These are phyloP conservation scores for Gortyna flavago DNA, from an alignment of 2,888 invertebrate species.

Conservation along the genomic window DNA sequence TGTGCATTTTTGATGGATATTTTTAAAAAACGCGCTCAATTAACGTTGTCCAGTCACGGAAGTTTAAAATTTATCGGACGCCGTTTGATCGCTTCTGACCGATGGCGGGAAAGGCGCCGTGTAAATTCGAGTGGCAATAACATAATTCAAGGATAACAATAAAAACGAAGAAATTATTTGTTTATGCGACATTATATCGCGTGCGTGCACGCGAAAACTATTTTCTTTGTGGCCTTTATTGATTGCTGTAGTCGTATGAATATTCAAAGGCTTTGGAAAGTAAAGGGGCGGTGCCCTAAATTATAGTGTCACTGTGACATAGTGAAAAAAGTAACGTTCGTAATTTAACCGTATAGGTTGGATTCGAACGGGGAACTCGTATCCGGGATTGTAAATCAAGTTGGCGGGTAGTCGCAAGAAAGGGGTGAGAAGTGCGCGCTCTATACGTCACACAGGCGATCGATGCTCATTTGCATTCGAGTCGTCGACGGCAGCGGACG, in stretches of 20 bases:
- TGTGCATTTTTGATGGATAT: slow-evolving; percentile 88
- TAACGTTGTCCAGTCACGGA: slow-evolving; percentile 88
- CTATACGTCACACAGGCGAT: slow-evolving; percentile 86
- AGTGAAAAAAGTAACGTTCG: slow-evolving; percentile 84
- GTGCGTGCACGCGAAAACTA: slow-evolving; percentile 90
- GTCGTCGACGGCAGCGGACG: slow-evolving; percentile 85
- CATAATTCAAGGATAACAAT: slow-evolving; percentile 83
- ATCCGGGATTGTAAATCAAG: slow-evolving; percentile 89
- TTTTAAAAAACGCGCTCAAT: slow-evolving; percentile 82
- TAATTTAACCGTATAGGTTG: slow-evolving; percentile 84
- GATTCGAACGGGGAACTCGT: slow-evolving; percentile 84
- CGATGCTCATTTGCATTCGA: slow-evolving; percentile 89
- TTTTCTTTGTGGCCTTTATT: slow-evolving; percentile 88
- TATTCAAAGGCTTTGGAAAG: slow-evolving; percentile 89
- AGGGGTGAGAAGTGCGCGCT: slow-evolving; percentile 88
- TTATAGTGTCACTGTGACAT: slow-evolving; percentile 89
- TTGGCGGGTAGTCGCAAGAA: slow-evolving; percentile 88
- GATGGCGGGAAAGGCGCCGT: slow-evolving; percentile 69
- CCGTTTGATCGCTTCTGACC: slow-evolving; percentile 79
- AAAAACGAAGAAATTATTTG: slow-evolving; percentile 88
- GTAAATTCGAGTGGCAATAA: slow-evolving; percentile 80
- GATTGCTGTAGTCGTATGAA: slow-evolving; percentile 89
- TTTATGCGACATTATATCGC: slow-evolving; percentile 89
- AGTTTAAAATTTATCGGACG: slow-evolving; percentile 83
- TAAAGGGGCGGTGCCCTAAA: slow-evolving; percentile 88